A percentile compares a stretch with the other conserved stretches of the same genome.
These are phyloP conservation scores for Wasmannia auropunctata DNA, from an alignment of 1,140 invertebrate species.

Conservation along the genomic window DNA sequence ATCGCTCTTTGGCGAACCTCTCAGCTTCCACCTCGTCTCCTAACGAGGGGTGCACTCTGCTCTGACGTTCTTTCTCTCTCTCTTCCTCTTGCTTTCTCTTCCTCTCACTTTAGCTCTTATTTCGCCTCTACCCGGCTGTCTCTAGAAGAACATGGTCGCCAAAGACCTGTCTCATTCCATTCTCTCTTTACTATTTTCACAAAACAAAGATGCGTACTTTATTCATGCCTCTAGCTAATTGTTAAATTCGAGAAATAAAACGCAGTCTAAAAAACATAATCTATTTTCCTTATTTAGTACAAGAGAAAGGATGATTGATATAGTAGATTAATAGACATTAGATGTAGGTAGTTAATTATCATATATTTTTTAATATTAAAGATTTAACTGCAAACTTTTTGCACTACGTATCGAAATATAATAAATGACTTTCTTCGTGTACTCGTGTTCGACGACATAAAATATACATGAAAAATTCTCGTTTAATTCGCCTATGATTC, in stretches of 20 bases:
- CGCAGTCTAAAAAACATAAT: neutral
- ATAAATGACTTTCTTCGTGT: neutral
- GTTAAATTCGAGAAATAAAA: conserved; percentile 20
- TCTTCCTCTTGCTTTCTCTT: neutral
- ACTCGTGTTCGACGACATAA: neutral
- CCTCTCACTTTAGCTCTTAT: conserved; percentile 26
- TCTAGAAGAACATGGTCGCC: conserved; percentile 47
- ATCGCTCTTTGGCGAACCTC: conserved; percentile 77
- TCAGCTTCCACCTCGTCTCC: conserved; percentile 75
- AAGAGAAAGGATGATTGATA: neutral
- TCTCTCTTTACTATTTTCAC: conserved; percentile 36
- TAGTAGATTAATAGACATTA: neutral
- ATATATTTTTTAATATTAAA: neutral
- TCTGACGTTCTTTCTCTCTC: conserved; percentile 23
- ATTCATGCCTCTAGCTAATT: conserved; percentile 5
- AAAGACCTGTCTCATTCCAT: conserved; percentile 30
- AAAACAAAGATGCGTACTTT: conserved; percentile 40
- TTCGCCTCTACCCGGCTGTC: conserved; percentile 27
- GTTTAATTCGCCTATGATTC: neutral
- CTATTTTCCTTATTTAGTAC: neutral
- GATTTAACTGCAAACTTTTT: neutral
- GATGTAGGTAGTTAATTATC: neutral
- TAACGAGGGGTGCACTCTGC: conserved; percentile 73
- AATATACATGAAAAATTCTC: neutral
- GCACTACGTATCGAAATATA: neutral